Evolutionary conservation across 2,113 vertebrate genomes (phyloP).

Genomic region (Muntiacus muntjak): DNA sequence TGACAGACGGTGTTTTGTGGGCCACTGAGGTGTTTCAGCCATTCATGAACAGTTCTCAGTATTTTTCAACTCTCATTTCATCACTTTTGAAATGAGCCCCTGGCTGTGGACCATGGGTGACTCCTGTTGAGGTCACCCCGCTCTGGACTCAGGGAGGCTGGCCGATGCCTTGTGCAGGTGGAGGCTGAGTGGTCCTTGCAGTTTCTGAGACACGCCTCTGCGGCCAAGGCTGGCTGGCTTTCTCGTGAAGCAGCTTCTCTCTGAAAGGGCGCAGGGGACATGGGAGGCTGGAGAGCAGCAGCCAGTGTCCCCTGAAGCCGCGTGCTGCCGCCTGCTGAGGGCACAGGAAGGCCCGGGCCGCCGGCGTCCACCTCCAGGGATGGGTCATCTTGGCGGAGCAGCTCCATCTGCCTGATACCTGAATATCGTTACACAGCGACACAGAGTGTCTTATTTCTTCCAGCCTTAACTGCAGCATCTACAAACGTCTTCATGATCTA

Average conservation of each 20-base stretch:
- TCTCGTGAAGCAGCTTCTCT: neutral
- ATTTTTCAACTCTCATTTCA: neutral
- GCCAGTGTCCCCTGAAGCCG: rapidly evolving
- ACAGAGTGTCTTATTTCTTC: neutral
- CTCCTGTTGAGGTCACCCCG: rapidly evolving
- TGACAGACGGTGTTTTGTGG: rapidly evolving
- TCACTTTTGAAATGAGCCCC: neutral
- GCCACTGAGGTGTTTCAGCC: neutral
- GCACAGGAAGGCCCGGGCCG: too few species aligned
- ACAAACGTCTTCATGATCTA: neutral
- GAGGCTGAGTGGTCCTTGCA: neutral
- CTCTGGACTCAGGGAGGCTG: neutral
- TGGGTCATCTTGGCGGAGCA: too few species aligned
- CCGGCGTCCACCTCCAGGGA: rapidly evolving
- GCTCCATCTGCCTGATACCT: neutral
- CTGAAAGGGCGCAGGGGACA: neutral
- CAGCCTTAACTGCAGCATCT: neutral
- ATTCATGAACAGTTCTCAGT: neutral
- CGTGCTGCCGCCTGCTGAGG: neutral
- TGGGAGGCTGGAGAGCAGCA: neutral
- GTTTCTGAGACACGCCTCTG: neutral
- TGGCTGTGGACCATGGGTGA: neutral
- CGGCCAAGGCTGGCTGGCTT: neutral
- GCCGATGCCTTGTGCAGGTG: neutral
- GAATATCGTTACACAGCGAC: neutral